Conservation (phyloP, 2,888 invertebrate species). For the Luperina nickerlii region DNA sequence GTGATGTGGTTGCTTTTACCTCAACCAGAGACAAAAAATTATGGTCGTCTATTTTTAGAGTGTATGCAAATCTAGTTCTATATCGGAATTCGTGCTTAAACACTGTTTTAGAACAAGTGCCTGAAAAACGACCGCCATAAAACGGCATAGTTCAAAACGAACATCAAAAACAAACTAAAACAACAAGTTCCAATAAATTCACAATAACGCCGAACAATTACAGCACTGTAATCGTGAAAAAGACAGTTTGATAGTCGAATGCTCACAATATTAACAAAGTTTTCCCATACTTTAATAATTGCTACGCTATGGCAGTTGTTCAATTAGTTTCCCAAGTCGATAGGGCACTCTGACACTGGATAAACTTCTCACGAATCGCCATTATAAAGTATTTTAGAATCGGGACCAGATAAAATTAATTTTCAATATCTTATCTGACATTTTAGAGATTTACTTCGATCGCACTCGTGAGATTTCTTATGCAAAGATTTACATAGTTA, state of each 20-base stretch:
- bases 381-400: slow-evolving; percentile 80
- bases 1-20: not conserved
- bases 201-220: slow-evolving; percentile 45
- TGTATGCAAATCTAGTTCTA: not conserved
- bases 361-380: slow-evolving; percentile 73
- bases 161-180: slow-evolving; percentile 25
- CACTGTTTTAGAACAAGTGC: not conserved
- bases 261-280: slow-evolving; percentile 65
- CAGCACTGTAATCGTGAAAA: slow-evolving; percentile 50
- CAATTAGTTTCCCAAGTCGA: slow-evolving; percentile 74
- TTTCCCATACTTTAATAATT: slow-evolving; percentile 72
- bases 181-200: slow-evolving; percentile 39
- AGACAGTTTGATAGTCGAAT: slow-evolving; percentile 63
- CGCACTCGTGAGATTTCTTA: slow-evolving; percentile 62
- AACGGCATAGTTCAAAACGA: slow-evolving; percentile 7
- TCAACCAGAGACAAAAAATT: not conserved
- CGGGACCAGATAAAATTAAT: slow-evolving; percentile 78
- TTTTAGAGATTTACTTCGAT: slow-evolving; percentile 70
- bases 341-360: slow-evolving; percentile 67
- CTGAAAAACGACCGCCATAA: not conserved
- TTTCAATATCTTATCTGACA: slow-evolving; percentile 80
- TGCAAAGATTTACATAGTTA: slow-evolving; percentile 40
- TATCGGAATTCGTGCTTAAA: not conserved
- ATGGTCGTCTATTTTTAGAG: not conserved
- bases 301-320: slow-evolving; percentile 72